Base-by-base conservation (phyloP, 2,797 vertebrate genomes). In the Rhynchonycteris naso region DNA sequence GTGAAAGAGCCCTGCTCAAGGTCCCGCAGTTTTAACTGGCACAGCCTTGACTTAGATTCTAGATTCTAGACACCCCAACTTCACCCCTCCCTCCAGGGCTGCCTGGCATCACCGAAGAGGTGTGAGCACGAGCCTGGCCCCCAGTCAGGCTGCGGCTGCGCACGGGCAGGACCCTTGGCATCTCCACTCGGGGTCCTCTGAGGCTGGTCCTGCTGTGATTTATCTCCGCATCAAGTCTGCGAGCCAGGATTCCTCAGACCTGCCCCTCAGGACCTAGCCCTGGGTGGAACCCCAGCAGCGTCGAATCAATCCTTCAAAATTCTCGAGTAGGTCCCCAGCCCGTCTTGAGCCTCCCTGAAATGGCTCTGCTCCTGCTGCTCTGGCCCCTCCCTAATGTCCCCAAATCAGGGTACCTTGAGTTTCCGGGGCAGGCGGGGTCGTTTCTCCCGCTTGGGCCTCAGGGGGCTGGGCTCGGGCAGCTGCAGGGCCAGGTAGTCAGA, bases 401-500 rank as follows among this genome's bases (percentile, higher is more conserved):
- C 93, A 86, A 63, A 65, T 91, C 86, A 96, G 90, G 96, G 97
- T 98, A 98, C 98, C 98, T 98, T 98, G 95, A 98, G 97, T 93
- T 98, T 98, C 98, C 97, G 97, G 97, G 98, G 97, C 86, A 97
- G 97, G 95, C 96, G 97, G 97, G 98, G 95, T 96, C 98, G 97
- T 97, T 97, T 97, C 97, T 98, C 97, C 97, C 96, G 97, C 97
- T 98, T 98, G 97, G 98, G 91, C 96, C 96, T 98, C 98, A 97
- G 97, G 98, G 97, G 96, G 96, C 97, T 98, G 97, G 97, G 97
- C 96, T 98, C 97, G 16, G 97, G 97, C 94, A 97, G 97, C 97
- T 97, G 97, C 94, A 98, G 97, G 93, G 98, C 97, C 97, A 98
- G 96, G 97, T 98, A 98, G 97, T 98, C 98, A 84, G 98, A 98